Conservation (phyloP, 2,113 vertebrate species). For the Tetraodon nigroviridis region DNA sequence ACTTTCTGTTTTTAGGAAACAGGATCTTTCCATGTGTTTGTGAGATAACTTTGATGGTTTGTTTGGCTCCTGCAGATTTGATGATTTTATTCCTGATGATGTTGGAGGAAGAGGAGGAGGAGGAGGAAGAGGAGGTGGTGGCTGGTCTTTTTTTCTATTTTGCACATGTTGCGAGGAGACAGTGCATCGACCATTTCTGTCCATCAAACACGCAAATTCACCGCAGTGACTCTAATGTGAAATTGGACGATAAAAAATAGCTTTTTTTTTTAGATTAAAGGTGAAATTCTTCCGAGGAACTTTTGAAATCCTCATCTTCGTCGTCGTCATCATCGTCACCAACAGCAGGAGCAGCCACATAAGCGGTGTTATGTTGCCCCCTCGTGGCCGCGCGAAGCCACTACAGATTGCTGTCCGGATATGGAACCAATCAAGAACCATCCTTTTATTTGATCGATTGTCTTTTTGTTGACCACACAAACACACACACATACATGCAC, state of each 20-base stretch:
- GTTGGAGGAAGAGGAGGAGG: neutral
- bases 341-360: slow-evolving; percentile 17
- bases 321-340: slow-evolving; percentile 1
- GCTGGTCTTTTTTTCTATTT: slow-evolving; percentile 76
- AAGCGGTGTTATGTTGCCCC: slow-evolving; percentile 30
- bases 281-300: slow-evolving; percentile 53
- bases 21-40: too few species aligned
- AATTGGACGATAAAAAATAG: slow-evolving; percentile 44
- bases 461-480: slow-evolving; percentile 31
- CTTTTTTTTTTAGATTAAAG: slow-evolving; percentile 49
- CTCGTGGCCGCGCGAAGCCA: slow-evolving; percentile 42
- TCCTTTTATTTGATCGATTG: slow-evolving; percentile 19
- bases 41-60: slow-evolving; percentile 11
- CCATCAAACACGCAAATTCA: slow-evolving; percentile 64
- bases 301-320: slow-evolving; percentile 35
- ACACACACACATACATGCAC: slow-evolving; percentile 30
- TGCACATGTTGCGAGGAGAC: slow-evolving; percentile 78
- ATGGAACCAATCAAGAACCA: slow-evolving; percentile 48
- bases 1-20: too few species aligned
- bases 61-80: slow-evolving; percentile 58
- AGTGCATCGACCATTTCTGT: slow-evolving; percentile 77
- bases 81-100: slow-evolving; percentile 51
- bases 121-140: slow-evolving; percentile 36
- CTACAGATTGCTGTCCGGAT: slow-evolving; percentile 40
- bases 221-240: slow-evolving; percentile 60